Percentiles rank a stretch among this genome's conserved stretches.
Evolutionary conservation across 2,888 invertebrate genomes (phyloP).

Genomic region (Belgica antarctica): DNA sequence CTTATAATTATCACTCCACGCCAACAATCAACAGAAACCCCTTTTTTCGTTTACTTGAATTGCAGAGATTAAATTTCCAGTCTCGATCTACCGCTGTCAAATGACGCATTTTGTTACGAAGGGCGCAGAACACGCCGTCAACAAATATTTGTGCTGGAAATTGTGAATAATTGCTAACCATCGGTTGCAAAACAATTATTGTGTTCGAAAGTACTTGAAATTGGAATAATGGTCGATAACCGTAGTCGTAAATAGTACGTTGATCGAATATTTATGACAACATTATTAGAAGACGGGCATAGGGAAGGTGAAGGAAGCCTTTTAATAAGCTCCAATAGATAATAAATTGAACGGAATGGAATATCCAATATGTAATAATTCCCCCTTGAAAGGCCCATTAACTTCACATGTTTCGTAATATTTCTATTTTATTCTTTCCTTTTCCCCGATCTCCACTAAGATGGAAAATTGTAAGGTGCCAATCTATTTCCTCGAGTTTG

Average conservation of each 20-base stretch:
- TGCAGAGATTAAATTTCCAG: no score
- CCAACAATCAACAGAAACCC: background rate
- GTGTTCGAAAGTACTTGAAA: background rate
- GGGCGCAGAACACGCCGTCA: no score
- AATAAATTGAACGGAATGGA: constrained; percentile 34
- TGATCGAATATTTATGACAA: constrained; percentile 20
- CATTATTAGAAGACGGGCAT: background rate
- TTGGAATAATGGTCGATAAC: constrained; percentile 20
- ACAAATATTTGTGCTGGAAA: background rate
- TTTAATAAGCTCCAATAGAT: constrained; percentile 21
- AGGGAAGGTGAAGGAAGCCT: background rate
- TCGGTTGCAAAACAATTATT: background rate
- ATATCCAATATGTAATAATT: constrained; percentile 32
- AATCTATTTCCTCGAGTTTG: constrained; percentile 5
- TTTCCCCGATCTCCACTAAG: background rate
- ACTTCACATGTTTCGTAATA: constrained; percentile 24
- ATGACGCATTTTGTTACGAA: no score
- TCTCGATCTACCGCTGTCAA: no score
- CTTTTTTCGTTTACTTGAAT: no score
- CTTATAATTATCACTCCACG: constrained; percentile 16
- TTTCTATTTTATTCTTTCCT: no score
- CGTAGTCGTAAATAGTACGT: background rate
- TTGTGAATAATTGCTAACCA: background rate
- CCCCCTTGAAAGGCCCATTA: constrained; percentile 6
- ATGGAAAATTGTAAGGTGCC: constrained; percentile 17